Percentiles rank a stretch among this genome's conserved stretches.
These are phyloP conservation scores for rabbit (Oryctolagus cuniculus) DNA, from an alignment of 2,113 vertebrate genomes.

Conservation along the genomic window DNA sequence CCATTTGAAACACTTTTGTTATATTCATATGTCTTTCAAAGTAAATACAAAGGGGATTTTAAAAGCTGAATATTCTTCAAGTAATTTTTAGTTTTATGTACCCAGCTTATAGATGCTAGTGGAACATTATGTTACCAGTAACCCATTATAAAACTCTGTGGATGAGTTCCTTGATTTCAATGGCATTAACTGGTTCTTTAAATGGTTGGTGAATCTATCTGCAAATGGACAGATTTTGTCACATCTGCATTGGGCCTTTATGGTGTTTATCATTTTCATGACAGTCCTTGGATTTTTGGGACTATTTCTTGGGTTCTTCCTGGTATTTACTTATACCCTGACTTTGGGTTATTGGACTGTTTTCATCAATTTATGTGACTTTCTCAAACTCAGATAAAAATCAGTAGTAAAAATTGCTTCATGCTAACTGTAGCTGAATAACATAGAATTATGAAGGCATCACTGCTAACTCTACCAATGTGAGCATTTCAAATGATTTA, in stretches of 20 bases:
- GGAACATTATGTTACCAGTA: background rate
- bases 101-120: background rate
- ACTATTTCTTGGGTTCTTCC: background rate
- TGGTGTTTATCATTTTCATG: constrained; percentile 55
- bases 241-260: background rate
- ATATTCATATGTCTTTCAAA: background rate
- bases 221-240: constrained; percentile 27
- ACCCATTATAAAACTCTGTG: background rate
- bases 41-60: background rate
- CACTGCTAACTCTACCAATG: constrained; percentile 10
- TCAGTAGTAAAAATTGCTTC: background rate
- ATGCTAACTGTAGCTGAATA: background rate
- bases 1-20: background rate
- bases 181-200: background rate
- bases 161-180: constrained; percentile 19
- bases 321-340: background rate
- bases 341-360: constrained; percentile 13
- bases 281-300: background rate
- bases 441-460: background rate
- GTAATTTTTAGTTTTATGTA: background rate
- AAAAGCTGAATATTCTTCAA: background rate
- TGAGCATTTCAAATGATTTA: constrained; percentile 65
- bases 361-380: constrained; percentile 41
- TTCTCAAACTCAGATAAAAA: constrained; percentile 64
- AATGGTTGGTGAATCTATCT: background rate